phyloP scores from a whole-genome alignment of 2,888 invertebrate genomes.

The Apomyelois bistriatella region DNA sequence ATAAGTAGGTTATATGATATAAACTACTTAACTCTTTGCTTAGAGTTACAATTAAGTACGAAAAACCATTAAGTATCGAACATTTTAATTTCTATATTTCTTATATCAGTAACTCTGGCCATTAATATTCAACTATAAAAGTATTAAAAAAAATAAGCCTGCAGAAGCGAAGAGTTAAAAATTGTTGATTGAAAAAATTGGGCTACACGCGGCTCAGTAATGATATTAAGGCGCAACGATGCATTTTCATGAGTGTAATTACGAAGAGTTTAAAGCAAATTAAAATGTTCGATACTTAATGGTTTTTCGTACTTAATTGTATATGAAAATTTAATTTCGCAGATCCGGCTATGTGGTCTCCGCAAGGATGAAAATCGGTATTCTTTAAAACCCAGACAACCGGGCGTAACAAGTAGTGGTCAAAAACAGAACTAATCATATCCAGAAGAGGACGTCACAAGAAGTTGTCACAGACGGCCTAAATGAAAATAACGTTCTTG shows the following conservation, averaged over 20 bases:
- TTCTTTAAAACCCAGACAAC: too few species aligned
- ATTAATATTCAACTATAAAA: too few species aligned
- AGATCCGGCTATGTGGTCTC: not conserved
- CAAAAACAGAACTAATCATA: too few species aligned
- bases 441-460: too few species aligned
- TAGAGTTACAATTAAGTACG: not conserved
- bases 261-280: not conserved
- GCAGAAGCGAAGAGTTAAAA: not conserved
- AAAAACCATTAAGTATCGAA: not conserved
- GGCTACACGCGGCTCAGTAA: not conserved
- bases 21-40: too few species aligned
- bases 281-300: not conserved
- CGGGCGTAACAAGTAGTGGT: too few species aligned
- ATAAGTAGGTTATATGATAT: too few species aligned
- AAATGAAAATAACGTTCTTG: too few species aligned
- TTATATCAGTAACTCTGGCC: too few species aligned
- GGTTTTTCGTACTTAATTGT: not conserved
- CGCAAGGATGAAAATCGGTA: too few species aligned
- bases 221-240: slow-evolving; percentile 7
- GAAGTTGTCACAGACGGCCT: too few species aligned
- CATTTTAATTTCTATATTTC: not conserved
- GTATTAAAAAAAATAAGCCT: not conserved
- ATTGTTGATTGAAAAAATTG: not conserved
- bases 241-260: slow-evolving; percentile 10
- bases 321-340: not conserved